Evolutionary conservation across 2,797 vertebrate species (phyloP).

Genomic region (Saguinus oedipus): DNA sequence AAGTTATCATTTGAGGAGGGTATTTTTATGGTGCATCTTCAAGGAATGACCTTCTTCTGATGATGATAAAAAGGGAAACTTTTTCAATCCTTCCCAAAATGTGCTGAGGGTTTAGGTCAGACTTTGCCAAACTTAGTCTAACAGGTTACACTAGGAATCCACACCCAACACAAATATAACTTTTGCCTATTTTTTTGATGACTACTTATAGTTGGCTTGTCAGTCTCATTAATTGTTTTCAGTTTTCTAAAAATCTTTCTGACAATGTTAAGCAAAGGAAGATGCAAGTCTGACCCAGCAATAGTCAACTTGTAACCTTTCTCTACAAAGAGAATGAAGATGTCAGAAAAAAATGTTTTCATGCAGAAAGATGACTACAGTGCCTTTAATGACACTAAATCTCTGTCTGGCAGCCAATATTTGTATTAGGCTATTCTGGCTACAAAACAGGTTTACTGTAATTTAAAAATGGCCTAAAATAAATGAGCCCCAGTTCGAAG

Average conservation of each 20-base stretch:
- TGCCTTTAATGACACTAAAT: background rate
- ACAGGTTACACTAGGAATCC: background rate
- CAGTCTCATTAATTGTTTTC: background rate
- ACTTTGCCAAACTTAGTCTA: background rate
- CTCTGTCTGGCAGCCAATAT: background rate
- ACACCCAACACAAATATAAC: background rate
- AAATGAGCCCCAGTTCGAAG: background rate
- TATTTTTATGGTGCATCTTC: background rate
- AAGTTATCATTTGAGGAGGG: conserved; percentile 4
- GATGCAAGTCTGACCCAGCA: background rate
- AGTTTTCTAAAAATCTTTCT: background rate
- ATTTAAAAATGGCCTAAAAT: background rate
- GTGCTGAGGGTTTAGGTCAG: background rate
- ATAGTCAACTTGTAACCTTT: background rate
- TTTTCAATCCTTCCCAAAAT: background rate
- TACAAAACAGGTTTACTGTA: background rate
- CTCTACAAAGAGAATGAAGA: background rate
- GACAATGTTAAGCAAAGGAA: background rate
- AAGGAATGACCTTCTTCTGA: background rate
- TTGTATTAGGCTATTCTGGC: background rate
- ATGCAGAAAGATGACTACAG: background rate
- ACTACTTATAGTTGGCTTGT: background rate
- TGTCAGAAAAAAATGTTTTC: conserved; percentile 27
- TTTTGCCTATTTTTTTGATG: background rate
- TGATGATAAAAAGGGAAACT: background rate